Percentiles rank a stretch among this genome's conserved stretches.
These are phyloP conservation scores for Macaria notata DNA, from an alignment of 2,888 invertebrate species.

Conservation along the genomic window DNA sequence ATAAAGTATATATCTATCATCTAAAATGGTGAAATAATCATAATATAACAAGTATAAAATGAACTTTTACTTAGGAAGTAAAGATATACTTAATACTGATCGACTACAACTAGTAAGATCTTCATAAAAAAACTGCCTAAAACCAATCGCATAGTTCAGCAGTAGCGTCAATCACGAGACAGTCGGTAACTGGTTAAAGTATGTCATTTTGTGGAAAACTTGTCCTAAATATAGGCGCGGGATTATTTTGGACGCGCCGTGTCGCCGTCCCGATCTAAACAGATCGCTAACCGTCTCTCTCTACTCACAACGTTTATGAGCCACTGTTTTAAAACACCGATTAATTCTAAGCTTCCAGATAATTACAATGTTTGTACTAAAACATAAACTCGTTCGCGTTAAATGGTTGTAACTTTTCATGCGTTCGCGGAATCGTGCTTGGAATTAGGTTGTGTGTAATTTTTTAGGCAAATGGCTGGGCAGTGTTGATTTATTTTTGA, in stretches of 20 bases:
- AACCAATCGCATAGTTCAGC: too few species aligned
- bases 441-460: constrained; percentile 1
- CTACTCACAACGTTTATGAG: constrained; percentile 60
- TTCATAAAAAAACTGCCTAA: too few species aligned
- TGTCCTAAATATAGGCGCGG: constrained; percentile 72
- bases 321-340: constrained; percentile 51
- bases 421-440: constrained; percentile 29
- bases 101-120: too few species aligned
- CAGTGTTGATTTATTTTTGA: constrained; percentile 11
- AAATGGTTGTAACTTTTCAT: constrained; percentile 31
- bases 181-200: constrained; percentile 61
- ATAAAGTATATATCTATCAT: too few species aligned
- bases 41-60: too few species aligned
- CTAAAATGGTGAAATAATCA: too few species aligned
- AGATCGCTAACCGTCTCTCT: constrained; percentile 59
- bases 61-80: too few species aligned
- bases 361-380: constrained; percentile 46
- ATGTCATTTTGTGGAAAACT: constrained; percentile 78
- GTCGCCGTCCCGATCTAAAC: constrained; percentile 73
- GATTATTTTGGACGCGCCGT: constrained; percentile 73
- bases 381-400: constrained; percentile 48
- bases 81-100: too few species aligned
- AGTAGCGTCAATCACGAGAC: constrained; percentile 22
- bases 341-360: constrained; percentile 44
- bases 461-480: constrained; percentile 2